Evolutionary conservation across 2,888 invertebrate species (phyloP).

Genomic region (Heterodera filipjevi): DNA sequence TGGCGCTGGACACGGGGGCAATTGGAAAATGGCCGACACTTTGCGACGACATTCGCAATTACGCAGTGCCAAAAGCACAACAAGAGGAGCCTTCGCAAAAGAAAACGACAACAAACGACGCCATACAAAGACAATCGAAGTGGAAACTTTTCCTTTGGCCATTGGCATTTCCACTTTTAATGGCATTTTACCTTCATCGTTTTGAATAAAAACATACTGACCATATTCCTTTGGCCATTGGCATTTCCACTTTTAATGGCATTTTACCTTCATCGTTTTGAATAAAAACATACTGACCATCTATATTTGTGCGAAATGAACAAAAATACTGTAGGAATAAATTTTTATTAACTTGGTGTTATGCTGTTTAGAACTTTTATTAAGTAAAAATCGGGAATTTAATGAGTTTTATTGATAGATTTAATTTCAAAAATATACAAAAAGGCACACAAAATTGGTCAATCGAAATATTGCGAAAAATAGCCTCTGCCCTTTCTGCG

Average conservation of each 20-base stretch:
- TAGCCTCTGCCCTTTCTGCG: neutral
- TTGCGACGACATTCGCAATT: constrained; percentile 60
- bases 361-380: no score
- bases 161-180: neutral
- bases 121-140: neutral
- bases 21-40: constrained; percentile 60
- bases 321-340: no score
- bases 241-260: neutral
- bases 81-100: constrained; percentile 7
- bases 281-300: neutral
- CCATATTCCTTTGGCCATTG: neutral
- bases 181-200: neutral
- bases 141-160: neutral
- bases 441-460: neutral
- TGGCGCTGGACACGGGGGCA: constrained; percentile 61
- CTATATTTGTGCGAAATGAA: no score
- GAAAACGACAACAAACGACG: neutral
- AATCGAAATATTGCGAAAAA: neutral
- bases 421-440: neutral
- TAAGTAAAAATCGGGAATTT: no score
- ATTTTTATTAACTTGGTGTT: no score
- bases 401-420: neutral
- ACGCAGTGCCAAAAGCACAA: constrained; percentile 51
- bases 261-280: neutral
- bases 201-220: neutral